phyloP scores from a whole-genome alignment of 2,888 invertebrate species.

The Acrocera orbiculus region DNA sequence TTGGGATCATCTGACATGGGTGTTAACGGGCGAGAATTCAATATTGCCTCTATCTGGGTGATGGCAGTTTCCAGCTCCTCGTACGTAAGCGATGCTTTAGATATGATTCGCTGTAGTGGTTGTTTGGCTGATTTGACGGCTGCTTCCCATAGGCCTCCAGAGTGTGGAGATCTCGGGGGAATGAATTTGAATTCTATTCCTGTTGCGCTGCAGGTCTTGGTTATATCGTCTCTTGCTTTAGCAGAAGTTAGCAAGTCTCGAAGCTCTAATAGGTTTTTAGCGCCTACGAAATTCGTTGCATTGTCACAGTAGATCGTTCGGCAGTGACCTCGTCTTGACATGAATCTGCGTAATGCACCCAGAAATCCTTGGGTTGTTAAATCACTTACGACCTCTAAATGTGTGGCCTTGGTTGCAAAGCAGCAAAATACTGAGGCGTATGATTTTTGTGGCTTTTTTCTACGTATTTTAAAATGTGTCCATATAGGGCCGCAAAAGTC shows the following conservation, averaged over 20 bases:
- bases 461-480: conserved; percentile 3
- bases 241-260: no score
- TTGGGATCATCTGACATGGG: neutral
- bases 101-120: neutral
- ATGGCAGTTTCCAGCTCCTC: neutral
- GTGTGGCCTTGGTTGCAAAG: conserved; percentile 10
- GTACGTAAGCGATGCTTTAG: neutral
- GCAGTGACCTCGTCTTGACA: conserved; percentile 5
- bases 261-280: conserved; percentile 1
- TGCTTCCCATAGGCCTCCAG: neutral
- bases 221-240: neutral
- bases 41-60: neutral
- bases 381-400: conserved; percentile 8
- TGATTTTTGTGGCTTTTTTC: conserved; percentile 6
- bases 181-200: neutral
- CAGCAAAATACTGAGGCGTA: conserved; percentile 11
- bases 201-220: neutral
- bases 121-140: neutral
- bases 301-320: conserved; percentile 4
- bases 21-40: neutral
- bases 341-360: conserved; percentile 9
- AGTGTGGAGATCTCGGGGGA: neutral
- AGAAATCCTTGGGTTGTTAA: conserved; percentile 7
- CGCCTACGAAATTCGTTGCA: conserved; percentile 7
- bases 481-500: conserved; percentile 9